Base-by-base conservation (phyloP, 2,113 vertebrate genomes). In the Dipodomys stephensi region DNA sequence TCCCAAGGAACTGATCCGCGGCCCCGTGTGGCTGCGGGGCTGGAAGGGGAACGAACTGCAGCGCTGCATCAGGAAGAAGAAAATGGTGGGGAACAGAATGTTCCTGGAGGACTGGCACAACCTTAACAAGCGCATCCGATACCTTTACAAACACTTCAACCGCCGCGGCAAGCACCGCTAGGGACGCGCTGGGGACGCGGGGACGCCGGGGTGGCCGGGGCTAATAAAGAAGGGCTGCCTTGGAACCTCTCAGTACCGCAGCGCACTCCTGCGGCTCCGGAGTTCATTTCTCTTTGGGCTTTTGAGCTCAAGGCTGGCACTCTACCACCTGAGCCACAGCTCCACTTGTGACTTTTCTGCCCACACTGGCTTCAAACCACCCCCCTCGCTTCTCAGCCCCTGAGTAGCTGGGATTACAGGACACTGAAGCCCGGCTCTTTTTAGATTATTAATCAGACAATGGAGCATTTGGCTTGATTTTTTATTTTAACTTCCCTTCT, bases 31-130 rank as follows among this genome's bases (percentile, higher is more conserved):
- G 99, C 92, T 99, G 94, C 98, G 97, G 64, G 99, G 97, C 74
- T 99, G 99, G 98, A 97, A 90, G 67, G 99, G 99, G 18, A 99
- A 99, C 1, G 99, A 99, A 95, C 96, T 99, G 95, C 98, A 99
- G 97, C 98, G 99, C 19, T 98, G 99, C 62, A 98, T 98, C 57
- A 98, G 99, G 44, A 99, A 99, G 98, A 99, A 98, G 97, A 97
- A 92, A 94, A 97, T 99, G 98, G 98, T 99, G 76, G 99, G 99
- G 87, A 96, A 98, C 86, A 97, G 98, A 30, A 99, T 99, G 99
- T 99, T 99, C 97, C 49, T 74, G 4, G 96, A 98, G 1, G 99
- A 99, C 69, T 97, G 93, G 76, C 98, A 99, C 95, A 99, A 98
- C 16, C 97, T 99, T 93, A 98, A 98, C 64, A 99, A 99, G 97